Conservation (phyloP, 2,888 invertebrate species). For the Ophion obscuratus region DNA sequence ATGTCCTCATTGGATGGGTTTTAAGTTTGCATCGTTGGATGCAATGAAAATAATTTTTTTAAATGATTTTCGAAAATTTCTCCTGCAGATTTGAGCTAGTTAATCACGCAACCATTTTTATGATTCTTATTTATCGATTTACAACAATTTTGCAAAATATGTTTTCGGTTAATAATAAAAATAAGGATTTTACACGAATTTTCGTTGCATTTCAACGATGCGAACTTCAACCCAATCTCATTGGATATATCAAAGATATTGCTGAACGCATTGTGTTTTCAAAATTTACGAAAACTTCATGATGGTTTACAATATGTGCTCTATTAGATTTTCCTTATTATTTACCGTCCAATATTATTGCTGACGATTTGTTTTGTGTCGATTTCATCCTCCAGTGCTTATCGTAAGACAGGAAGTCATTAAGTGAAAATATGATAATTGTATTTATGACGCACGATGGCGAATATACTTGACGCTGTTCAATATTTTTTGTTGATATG, state of each 20-base stretch:
- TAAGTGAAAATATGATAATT: constrained; percentile 38
- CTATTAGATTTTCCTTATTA: not conserved
- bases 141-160: too few species aligned
- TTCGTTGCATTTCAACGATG: too few species aligned
- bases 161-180: too few species aligned
- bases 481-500: not conserved
- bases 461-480: not conserved
- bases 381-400: not conserved
- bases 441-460: constrained; percentile 44
- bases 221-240: too few species aligned
- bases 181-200: too few species aligned
- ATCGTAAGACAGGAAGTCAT: constrained; percentile 18
- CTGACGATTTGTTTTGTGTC: not conserved
- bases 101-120: too few species aligned
- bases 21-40: too few species aligned
- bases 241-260: not conserved
- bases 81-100: too few species aligned
- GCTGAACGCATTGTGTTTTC: not conserved
- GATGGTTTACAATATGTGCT: not conserved
- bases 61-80: too few species aligned
- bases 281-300: not conserved
- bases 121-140: too few species aligned
- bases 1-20: not conserved
- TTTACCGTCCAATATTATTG: not conserved
- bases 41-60: too few species aligned